A percentile compares a stretch with the other conserved stretches of the same genome.
Conservation (phyloP, 2,797 vertebrate genomes). For the Perodicticus potto region DNA sequence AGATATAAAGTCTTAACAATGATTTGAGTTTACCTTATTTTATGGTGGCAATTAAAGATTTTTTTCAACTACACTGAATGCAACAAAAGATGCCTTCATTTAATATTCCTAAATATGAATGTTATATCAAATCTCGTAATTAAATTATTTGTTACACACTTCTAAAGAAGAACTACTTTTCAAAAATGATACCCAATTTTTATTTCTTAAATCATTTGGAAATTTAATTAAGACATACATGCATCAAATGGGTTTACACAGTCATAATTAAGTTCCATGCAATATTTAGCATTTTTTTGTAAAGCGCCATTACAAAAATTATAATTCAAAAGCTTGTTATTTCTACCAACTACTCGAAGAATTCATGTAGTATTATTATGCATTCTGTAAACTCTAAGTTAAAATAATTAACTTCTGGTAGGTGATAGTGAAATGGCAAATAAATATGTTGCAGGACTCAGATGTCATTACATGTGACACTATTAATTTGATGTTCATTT, state of each 20-base stretch:
- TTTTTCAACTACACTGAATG: neutral
- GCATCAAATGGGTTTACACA: constrained; percentile 13
- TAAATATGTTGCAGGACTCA: constrained; percentile 12
- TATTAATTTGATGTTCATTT: constrained; percentile 51
- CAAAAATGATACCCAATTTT: constrained; percentile 47
- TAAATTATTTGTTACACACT: neutral
- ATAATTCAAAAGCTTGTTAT: constrained; percentile 36
- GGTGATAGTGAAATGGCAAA: constrained; percentile 15
- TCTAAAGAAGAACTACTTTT: neutral
- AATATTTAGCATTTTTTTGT: constrained; percentile 44
- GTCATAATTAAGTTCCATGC: neutral
- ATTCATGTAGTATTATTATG: neutral
- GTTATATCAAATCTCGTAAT: neutral
- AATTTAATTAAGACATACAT: constrained; percentile 18
- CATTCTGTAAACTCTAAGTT: constrained; percentile 52
- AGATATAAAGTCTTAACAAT: neutral
- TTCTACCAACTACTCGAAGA: neutral
- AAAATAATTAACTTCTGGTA: constrained; percentile 66
- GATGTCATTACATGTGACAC: constrained; percentile 14
- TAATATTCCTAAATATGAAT: neutral
- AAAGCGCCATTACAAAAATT: constrained; percentile 9
- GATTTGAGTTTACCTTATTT: neutral
- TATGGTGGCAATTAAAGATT: neutral
- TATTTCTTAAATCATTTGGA: constrained; percentile 46
- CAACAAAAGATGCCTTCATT: neutral